A percentile compares a stretch with the other conserved stretches of the same genome.
These are phyloP conservation scores for Probaryconus sp. DNA, from an alignment of 1,140 invertebrate species.

Conservation along the genomic window DNA sequence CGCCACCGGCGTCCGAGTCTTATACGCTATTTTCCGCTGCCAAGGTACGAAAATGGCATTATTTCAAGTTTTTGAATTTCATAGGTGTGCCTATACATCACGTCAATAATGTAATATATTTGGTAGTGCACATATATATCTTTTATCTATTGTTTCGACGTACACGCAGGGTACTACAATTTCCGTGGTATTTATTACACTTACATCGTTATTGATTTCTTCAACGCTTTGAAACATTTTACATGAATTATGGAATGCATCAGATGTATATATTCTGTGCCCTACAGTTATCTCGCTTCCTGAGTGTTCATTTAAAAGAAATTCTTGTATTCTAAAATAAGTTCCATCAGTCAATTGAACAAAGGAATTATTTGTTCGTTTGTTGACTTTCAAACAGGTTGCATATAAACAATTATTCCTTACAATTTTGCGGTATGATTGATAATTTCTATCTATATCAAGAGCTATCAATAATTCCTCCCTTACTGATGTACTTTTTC, in stretches of 20 bases:
- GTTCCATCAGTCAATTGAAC: slow-evolving; percentile 2
- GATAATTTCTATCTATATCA: neutral
- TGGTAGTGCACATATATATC: neutral
- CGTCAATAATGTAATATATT: too few species aligned
- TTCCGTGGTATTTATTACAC: neutral
- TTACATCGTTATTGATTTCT: neutral
- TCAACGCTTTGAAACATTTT: neutral
- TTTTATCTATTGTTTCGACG: neutral
- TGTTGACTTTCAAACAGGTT: slow-evolving; percentile 13
- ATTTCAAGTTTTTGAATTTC: too few species aligned
- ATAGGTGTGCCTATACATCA: too few species aligned
- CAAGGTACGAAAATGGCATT: too few species aligned
- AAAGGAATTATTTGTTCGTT: slow-evolving; percentile 12
- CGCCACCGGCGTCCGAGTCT: too few species aligned
- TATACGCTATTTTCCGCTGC: too few species aligned
- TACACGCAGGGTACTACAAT: neutral
- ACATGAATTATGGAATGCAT: neutral
- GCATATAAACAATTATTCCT: slow-evolving; percentile 11
- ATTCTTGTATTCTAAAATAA: slow-evolving; percentile 1
- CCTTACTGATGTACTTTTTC: neutral
- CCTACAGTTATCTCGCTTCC: neutral
- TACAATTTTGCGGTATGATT: slow-evolving; percentile 8
- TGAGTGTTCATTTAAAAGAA: neutral
- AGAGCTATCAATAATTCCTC: neutral
- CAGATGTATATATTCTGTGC: neutral